Evolutionary conservation across 1,140 invertebrate genomes (phyloP), one percentile per base, ranked within the genome.

Genomic region (Sinella curviseta): DNA sequence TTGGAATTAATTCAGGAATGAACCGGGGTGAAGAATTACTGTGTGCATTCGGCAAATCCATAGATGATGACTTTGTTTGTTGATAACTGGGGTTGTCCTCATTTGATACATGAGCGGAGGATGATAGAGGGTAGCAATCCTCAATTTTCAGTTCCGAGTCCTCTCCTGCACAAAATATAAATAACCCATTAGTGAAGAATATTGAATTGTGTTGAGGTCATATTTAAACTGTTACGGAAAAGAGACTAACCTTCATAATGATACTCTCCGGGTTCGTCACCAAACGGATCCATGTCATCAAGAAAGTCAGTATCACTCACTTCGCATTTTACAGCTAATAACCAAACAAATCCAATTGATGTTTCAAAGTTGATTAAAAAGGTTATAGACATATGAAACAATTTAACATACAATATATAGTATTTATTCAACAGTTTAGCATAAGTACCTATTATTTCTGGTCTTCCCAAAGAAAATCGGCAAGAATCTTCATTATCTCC

Each of bases 1-100:
- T 65, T 16, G 57, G 57, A 65, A 65, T 65, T 65, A 65, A n/a
- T 16, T 26, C 57, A 14, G 57, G 57, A 26, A 65, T 65, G 57
- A n/a, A 48, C 8, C 39, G 39, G n/a, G n/a, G n/a, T n/a, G n/a
- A n/a, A n/a, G n/a, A n/a, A n/a, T n/a, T n/a, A n/a, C n/a, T n/a
- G n/a, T n/a, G n/a, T n/a, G n/a, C n/a, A n/a, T n/a, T n/a, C 39
- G 39, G 4, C 39, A 8, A 17, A 48, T 4, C 17, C 39, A 17
- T 48, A 4, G 39, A 4, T 48, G 39, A 17, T 8, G 39, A 48
- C 39, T n/a, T n/a, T n/a, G n/a, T n/a, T n/a, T n/a, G n/a, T n/a
- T n/a, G n/a, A n/a, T n/a, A n/a, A n/a, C n/a, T n/a, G 39, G 39
- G 17, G 39, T 48, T 17, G 4, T 48, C 39, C 39, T 48, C 39